Evolutionary conservation across 2,113 vertebrate genomes (phyloP), one percentile per base, ranked within the genome.

Genomic region (Panthera uncia): DNA sequence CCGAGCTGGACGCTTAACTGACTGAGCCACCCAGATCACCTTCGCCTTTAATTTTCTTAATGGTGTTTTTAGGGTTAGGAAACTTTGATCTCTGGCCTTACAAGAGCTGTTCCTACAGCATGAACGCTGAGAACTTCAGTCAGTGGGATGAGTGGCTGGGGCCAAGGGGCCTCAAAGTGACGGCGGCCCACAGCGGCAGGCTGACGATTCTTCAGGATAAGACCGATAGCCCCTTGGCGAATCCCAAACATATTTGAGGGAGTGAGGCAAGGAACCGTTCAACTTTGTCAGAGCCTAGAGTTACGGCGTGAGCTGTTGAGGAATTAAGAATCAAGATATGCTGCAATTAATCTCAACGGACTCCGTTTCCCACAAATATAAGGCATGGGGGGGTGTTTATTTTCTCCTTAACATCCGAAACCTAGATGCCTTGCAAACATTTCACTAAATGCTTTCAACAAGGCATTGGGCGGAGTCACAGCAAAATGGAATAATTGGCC

Each of bases 381-480:
- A 86, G 61, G 79, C 13, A 16, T n/a, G 33, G n/a, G 65, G 15
- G 45, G 11, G 27, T 41, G 18, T 36, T 71, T 55, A 19, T 55
- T 57, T 96, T 48, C 29, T 96, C 29, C 83, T 78, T 85, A 52
- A 52, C 4, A 2, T 63, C 15, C 16, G 21, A 80, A 38, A 9
- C 14, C 23, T 82, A 63, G 25, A 38, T 27, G 25, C 15, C 48
- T 86, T 55, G 50, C 52, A 71, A 48, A 57, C 31, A 63, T 29
- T 68, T 94, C 52, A 52, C 25, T 78, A n/a, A 71, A n/a, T 31
- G 50, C 76, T n/a, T 12, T 71, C 81, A 79, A 27, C 11, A 63
- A 45, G 41, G 87, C 33, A 27, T 5, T 36, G 25, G 11, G 7
- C 4, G 15, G 71, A 61, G 36, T 25, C 2, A 7, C 0, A 0